phyloP scores from a whole-genome alignment of 2,797 vertebrate species.

The Emydoidea blandingii region DNA sequence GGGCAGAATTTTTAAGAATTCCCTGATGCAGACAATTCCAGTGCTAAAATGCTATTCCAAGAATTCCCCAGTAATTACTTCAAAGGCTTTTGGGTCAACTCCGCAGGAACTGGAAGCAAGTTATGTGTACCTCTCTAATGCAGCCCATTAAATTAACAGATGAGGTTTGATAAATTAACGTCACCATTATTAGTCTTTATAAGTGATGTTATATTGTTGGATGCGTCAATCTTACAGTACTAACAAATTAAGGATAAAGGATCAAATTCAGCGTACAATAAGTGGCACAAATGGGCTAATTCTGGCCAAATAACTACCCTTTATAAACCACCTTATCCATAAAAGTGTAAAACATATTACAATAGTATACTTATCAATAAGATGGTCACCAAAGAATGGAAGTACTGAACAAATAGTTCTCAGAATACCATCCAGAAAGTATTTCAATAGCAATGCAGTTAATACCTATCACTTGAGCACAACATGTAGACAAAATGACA shows the following conservation, averaged over 20 bases:
- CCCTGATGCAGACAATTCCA: background rate
- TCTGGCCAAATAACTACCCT: background rate
- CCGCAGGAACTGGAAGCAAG: background rate
- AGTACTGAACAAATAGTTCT: background rate
- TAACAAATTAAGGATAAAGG: background rate
- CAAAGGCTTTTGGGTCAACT: rapidly evolving
- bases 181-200: background rate
- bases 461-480: background rate
- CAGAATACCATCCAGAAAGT: background rate
- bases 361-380: background rate
- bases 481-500: background rate
- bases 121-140: background rate
- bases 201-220: background rate
- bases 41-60: background rate
- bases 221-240: background rate
- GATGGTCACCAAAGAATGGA: background rate
- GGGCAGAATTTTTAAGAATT: background rate
- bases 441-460: background rate
- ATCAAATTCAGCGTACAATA: background rate
- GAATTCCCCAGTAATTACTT: background rate
- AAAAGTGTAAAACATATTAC: background rate
- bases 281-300: background rate
- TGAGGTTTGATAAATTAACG: background rate
- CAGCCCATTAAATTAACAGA: background rate
- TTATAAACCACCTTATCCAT: background rate